phyloP scores from a whole-genome alignment of 2,888 invertebrate species.

The Drosophila lutescens region DNA sequence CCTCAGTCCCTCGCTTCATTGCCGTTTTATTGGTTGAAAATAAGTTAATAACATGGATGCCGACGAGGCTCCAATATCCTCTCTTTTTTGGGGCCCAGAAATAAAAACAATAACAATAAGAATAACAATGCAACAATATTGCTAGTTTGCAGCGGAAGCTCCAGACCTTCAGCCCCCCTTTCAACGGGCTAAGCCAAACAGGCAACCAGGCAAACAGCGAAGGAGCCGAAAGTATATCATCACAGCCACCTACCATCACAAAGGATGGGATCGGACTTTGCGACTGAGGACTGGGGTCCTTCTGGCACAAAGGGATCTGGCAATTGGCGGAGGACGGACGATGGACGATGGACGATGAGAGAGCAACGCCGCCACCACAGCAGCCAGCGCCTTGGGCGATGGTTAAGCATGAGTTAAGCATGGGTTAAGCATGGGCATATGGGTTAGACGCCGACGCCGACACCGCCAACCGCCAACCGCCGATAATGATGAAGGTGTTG shows the following conservation, averaged over 20 bases:
- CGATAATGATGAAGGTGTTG: conserved; percentile 80
- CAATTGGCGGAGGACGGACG: not conserved
- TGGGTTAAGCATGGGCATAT: conserved; percentile 2
- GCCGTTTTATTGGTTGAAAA: conserved; percentile 82
- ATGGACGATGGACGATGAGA: conserved; percentile 50
- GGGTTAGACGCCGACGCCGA: conserved; percentile 22
- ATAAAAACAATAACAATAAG: conserved; percentile 46
- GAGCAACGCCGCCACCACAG: conserved; percentile 52
- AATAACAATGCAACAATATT: conserved; percentile 78
- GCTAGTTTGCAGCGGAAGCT: conserved; percentile 43
- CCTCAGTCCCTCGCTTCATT: conserved; percentile 56
- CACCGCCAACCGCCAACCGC: conserved; percentile 31
- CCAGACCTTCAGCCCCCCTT: conserved; percentile 44
- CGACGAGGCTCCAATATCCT: conserved; percentile 46
- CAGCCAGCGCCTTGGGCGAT: conserved; percentile 52
- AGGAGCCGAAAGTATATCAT: conserved; percentile 77
- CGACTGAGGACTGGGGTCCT: conserved; percentile 25
- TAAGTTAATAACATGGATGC: conserved; percentile 82
- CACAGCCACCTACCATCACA: conserved; percentile 79
- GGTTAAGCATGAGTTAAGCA: conserved; percentile 4
- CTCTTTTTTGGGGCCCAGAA: not conserved
- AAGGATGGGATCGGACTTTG: conserved; percentile 38
- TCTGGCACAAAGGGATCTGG: conserved; percentile 26
- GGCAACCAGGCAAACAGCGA: no score
- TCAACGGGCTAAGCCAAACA: conserved; percentile 67